Base-by-base conservation (phyloP, 2,113 vertebrate species). In the Macquaria australasica region DNA sequence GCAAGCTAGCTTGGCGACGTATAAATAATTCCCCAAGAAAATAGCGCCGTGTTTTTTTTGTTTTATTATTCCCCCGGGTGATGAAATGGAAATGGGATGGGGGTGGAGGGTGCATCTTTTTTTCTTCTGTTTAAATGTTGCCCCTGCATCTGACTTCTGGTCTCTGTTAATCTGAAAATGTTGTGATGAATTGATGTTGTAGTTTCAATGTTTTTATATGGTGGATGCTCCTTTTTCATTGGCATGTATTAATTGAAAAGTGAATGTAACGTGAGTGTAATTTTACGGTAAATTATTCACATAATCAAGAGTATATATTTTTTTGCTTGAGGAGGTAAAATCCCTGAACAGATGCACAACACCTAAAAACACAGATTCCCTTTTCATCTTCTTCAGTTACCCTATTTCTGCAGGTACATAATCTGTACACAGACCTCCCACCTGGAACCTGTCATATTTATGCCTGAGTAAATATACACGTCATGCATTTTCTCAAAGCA, bases 401-500 rank as follows among this genome's bases (percentile, higher is more conserved):
- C 21, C 50, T 58, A 12, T 43, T 79, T 73, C 43, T 50, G 39
- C 64, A 62, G 14, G 43, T 18, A 28, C 45, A 63, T 31, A 41
- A 63, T 63, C 3, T 55, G 23, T 21, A 71, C 28, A 67, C 68
- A 31, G 41, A 20, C 28, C 68, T 55, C 11, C 21, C 53, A n/a
- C 34, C 12, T 62, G 62, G 63, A 43, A 74, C 20, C n/a, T 41
- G n/a, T 60, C 53, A 43, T 34, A 43, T 31, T 60, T 43, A 28
- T 75, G 34, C 53, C 34, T 45, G 6, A 59, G 31, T 66, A 73
- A 77, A 50, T 60, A 39, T 34, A 62, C 10, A 63, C 62, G 60
- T 18, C 21, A 31, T 28, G 7, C 23, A 37, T 70, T 69, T 53
- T 43, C 9, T 51, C 8, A 20, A 62, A 37, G 25, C 7, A n/a